phyloP scores from a whole-genome alignment of 1,140 invertebrate genomes.

The Drosophila bocki region DNA sequence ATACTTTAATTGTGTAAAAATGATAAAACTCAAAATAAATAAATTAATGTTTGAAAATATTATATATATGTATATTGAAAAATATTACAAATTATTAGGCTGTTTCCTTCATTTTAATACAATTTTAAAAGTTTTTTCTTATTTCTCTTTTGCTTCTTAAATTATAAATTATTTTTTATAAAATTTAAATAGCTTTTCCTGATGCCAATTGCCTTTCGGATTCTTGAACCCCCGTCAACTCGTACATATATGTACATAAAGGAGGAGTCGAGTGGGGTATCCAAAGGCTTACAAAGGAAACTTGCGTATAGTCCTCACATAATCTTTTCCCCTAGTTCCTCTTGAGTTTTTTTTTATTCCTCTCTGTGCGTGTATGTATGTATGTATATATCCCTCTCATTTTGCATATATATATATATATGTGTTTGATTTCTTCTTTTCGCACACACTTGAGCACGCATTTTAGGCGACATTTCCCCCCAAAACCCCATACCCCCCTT shows the following conservation, averaged over 20 bases:
- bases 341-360: constrained; percentile 31
- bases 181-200: constrained; percentile 3
- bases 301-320: constrained; percentile 32
- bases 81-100: too few species aligned
- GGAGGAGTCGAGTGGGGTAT: constrained; percentile 6
- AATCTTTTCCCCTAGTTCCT: constrained; percentile 8
- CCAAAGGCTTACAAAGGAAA: constrained; percentile 37
- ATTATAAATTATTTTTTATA: not conserved
- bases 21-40: too few species aligned
- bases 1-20: not conserved
- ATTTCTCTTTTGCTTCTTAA: too few species aligned
- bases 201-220: constrained; percentile 19
- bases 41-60: too few species aligned
- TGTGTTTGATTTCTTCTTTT: constrained; percentile 51
- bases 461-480: constrained; percentile 42
- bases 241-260: constrained; percentile 3
- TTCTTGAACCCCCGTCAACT: constrained; percentile 34
- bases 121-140: too few species aligned
- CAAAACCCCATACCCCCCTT: not conserved
- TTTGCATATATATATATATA: constrained; percentile 9
- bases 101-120: too few species aligned
- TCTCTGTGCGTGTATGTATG: not conserved
- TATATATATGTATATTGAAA: too few species aligned
- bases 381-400: constrained; percentile 13
- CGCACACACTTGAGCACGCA: constrained; percentile 53